phyloP scores from a whole-genome alignment of 2,888 invertebrate species.

The Tolmerus cingulatus region DNA sequence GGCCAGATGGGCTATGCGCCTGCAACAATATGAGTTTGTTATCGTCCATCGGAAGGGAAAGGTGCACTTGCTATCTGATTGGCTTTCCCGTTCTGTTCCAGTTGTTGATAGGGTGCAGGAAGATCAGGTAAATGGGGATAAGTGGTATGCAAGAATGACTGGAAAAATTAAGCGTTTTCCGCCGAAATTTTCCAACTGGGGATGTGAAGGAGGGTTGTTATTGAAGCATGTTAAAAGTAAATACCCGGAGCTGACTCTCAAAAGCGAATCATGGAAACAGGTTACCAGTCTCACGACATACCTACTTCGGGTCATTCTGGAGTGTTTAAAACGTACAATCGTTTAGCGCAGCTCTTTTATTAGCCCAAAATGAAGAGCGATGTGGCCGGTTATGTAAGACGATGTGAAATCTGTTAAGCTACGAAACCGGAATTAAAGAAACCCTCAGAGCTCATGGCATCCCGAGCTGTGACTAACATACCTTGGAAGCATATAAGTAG shows the following conservation, averaged over 20 bases:
- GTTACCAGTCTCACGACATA: not conserved
- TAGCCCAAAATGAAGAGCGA: not conserved
- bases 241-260: not conserved
- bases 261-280: not conserved
- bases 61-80: no score
- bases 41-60: conserved; percentile 41
- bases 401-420: not conserved
- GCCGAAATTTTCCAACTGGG: not conserved
- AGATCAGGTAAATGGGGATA: not conserved
- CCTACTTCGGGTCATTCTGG: not conserved
- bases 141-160: not conserved
- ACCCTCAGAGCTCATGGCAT: not conserved
- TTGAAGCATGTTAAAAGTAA: not conserved
- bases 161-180: not conserved
- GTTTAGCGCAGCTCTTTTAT: not conserved
- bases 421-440: not conserved
- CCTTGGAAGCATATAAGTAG: conserved; percentile 32
- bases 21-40: conserved; percentile 37
- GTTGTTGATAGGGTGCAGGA: not conserved
- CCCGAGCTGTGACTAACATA: not conserved
- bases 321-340: not conserved
- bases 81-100: not conserved
- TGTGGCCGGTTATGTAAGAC: not conserved
- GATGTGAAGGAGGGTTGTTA: not conserved
- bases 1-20: conserved; percentile 42